phyloP scores from a whole-genome alignment of 2,888 invertebrate genomes.

The Macrosoma leucophasiata region DNA sequence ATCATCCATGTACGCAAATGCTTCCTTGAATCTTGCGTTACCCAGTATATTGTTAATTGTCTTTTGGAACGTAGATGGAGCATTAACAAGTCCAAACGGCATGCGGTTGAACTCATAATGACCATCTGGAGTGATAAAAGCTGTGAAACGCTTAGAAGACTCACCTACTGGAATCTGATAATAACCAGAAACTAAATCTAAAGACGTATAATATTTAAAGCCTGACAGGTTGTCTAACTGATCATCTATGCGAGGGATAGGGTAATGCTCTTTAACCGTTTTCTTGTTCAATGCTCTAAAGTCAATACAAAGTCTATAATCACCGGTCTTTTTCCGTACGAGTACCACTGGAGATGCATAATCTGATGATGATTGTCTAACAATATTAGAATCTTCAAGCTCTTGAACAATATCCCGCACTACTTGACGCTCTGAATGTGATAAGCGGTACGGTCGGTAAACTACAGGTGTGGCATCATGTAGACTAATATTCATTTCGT shows the following conservation, averaged over 20 bases:
- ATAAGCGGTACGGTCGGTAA: no score
- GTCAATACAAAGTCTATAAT: constrained; percentile 25
- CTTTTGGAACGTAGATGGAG: constrained; percentile 16
- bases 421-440: no score
- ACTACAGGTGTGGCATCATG: no score
- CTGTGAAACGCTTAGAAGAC: constrained; percentile 15
- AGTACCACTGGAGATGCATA: no score
- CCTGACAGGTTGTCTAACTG: constrained; percentile 18
- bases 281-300: constrained; percentile 25
- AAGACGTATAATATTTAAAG: constrained; percentile 12
- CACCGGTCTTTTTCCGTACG: constrained; percentile 29
- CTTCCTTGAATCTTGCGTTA: constrained; percentile 9
- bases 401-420: no score
- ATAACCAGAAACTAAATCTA: constrained; percentile 19
- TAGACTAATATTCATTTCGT: no score
- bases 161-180: constrained; percentile 28
- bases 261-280: constrained; percentile 21
- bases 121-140: constrained; percentile 19
- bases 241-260: constrained; percentile 21
- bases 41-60: constrained; percentile 11
- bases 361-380: no score
- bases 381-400: no score
- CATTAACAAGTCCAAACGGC: constrained; percentile 21
- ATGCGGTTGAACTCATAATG: constrained; percentile 19
- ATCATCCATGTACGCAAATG: constrained; percentile 21